These are phyloP conservation scores for Nemopilema nomurai DNA, from an alignment of 30 jellyfish, hydroid and myxozoan genomes.

Conservation along the genomic window DNA sequence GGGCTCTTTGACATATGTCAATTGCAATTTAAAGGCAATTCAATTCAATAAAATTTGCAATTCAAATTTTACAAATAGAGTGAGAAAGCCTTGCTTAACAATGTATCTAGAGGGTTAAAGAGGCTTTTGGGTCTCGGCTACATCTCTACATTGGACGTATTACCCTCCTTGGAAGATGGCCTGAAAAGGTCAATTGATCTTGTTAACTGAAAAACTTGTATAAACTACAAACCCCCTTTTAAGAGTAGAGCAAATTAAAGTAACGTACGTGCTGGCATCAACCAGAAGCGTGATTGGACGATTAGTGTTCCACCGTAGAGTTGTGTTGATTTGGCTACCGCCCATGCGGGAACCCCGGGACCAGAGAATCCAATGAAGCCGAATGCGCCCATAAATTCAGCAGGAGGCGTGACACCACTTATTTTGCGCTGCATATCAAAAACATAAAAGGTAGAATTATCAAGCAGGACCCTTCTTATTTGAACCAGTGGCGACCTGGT, in stretches of 20 bases:
- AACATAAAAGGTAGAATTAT: too few relatives aligned
- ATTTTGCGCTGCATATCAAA: slow-evolving; percentile 19
- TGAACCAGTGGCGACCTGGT: too few relatives aligned
- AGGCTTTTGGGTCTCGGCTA: not conserved
- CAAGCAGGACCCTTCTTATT: too few relatives aligned
- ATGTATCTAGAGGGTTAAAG: too few relatives aligned
- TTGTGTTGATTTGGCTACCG: slow-evolving; percentile 1
- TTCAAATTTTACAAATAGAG: too few relatives aligned
- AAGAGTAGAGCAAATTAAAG: not conserved
- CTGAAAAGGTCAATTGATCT: too few relatives aligned
- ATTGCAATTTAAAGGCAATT: too few relatives aligned
- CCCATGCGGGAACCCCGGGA: slow-evolving; percentile 51
- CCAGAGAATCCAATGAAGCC: slow-evolving; percentile 58
- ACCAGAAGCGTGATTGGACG: slow-evolving; percentile 33
- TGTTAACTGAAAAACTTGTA: too few relatives aligned
- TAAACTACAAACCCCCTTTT: not conserved
- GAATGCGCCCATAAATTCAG: slow-evolving; percentile 26
- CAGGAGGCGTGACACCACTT: slow-evolving; percentile 10
- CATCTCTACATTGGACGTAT: not conserved
- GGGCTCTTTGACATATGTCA: too few relatives aligned
- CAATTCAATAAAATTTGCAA: too few relatives aligned
- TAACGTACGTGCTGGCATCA: slow-evolving; percentile 53
- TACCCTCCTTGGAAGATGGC: too few relatives aligned
- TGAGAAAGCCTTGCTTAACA: too few relatives aligned
- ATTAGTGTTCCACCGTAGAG: slow-evolving; percentile 9